phyloP scores from a whole-genome alignment of 2,888 invertebrate genomes.

The Orthosia gothica region DNA sequence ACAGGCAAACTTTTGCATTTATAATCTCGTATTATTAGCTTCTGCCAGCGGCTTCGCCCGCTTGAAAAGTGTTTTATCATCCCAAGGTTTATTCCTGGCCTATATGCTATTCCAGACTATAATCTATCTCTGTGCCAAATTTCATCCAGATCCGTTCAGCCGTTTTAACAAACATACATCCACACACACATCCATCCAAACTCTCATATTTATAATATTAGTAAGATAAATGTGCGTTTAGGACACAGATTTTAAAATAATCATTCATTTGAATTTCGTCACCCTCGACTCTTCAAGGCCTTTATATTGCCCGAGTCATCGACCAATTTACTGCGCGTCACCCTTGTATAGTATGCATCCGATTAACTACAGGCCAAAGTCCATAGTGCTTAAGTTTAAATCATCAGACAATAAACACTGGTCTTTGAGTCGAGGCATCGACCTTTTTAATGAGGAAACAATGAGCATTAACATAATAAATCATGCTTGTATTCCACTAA shows the following conservation, averaged over 20 bases:
- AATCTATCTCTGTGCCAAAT: too few relatives aligned
- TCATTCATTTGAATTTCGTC: not conserved
- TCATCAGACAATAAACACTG: not conserved
- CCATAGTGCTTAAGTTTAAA: not conserved
- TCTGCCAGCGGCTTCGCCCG: too few relatives aligned
- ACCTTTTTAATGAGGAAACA: not conserved
- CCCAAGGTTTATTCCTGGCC: too few relatives aligned
- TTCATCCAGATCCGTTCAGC: too few relatives aligned
- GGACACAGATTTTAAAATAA: not conserved
- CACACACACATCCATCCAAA: too few relatives aligned
- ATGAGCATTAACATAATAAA: not conserved
- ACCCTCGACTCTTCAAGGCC: not conserved
- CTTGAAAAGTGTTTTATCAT: too few relatives aligned
- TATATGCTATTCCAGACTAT: too few relatives aligned
- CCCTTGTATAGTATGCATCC: conserved; percentile 14
- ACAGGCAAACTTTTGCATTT: too few relatives aligned
- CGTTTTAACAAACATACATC: too few relatives aligned
- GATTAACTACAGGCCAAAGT: conserved; percentile 28
- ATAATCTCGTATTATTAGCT: too few relatives aligned
- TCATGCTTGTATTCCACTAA: too few relatives aligned
- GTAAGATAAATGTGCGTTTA: not conserved
- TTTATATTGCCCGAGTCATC: conserved; percentile 2
- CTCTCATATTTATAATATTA: too few relatives aligned
- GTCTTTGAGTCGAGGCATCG: conserved; percentile 12
- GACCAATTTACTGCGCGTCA: conserved; percentile 8